Evolutionary conservation across 2,113 vertebrate species (phyloP).

Genomic region (Spea bombifrons): DNA sequence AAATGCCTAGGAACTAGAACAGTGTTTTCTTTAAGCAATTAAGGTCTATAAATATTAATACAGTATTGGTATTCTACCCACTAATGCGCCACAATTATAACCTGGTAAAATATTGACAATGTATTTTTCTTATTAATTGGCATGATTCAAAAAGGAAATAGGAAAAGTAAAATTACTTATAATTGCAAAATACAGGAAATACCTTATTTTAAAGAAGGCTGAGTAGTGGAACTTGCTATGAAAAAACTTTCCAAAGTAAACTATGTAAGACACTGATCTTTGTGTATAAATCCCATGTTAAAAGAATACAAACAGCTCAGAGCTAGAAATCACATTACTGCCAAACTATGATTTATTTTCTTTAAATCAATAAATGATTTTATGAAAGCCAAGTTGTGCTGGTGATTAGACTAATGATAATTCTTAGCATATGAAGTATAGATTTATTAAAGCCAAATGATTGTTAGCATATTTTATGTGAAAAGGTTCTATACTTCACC

Average conservation of each 20-base stretch:
- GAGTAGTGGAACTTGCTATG: background rate
- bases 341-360: no score
- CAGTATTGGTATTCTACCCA: background rate
- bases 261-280: background rate
- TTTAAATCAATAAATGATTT: no score
- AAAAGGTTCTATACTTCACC: no score
- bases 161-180: conserved; percentile 26
- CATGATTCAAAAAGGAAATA: conserved; percentile 20
- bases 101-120: conserved; percentile 11
- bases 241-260: background rate
- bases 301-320: background rate
- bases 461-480: no score
- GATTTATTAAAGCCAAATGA: no score
- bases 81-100: background rate
- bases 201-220: conserved; percentile 13
- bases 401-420: no score
- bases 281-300: background rate
- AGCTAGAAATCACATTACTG: no score
- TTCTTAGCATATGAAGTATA: no score
- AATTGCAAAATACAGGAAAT: conserved; percentile 29
- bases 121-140: background rate
- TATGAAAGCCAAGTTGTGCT: no score
- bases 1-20: background rate
- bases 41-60: background rate
- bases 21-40: background rate